Percentiles rank a stretch among this genome's conserved stretches.
These are phyloP conservation scores for Phthorimaea operculella DNA, from an alignment of 1,140 invertebrate species.

Conservation along the genomic window DNA sequence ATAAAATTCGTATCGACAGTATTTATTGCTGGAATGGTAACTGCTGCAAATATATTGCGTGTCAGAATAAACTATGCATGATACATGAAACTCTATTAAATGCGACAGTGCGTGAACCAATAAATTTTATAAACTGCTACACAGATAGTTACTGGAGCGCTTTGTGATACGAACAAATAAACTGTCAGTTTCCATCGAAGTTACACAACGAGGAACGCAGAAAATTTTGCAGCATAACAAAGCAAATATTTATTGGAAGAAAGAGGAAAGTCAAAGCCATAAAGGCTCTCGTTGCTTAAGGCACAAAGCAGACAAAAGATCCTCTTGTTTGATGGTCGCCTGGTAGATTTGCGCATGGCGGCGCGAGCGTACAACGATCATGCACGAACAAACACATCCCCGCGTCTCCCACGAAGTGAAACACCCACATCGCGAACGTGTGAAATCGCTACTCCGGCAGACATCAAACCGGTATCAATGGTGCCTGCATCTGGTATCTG, in stretches of 20 bases:
- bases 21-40: no score
- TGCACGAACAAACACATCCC: not conserved
- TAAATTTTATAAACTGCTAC: constrained; percentile 1
- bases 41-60: no score
- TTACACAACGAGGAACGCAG: not conserved
- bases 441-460: not conserved
- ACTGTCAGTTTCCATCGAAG: not conserved
- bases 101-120: not conserved
- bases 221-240: not conserved
- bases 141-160: not conserved
- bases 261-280: not conserved
- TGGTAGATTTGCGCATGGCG: constrained; percentile 40
- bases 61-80: no score
- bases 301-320: not conserved
- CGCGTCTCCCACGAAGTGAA: not conserved
- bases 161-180: not conserved
- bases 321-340: constrained; percentile 20
- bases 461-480: constrained; percentile 4
- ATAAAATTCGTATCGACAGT: no score
- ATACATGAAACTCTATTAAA: not conserved
- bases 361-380: constrained; percentile 19
- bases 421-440: not conserved
- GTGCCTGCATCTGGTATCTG: constrained; percentile 2
- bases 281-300: not conserved
- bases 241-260: not conserved